Percentiles rank a stretch among this genome's conserved stretches.
Conservation (phyloP, 2,113 vertebrate genomes). For the Percopsis transmontana region DNA sequence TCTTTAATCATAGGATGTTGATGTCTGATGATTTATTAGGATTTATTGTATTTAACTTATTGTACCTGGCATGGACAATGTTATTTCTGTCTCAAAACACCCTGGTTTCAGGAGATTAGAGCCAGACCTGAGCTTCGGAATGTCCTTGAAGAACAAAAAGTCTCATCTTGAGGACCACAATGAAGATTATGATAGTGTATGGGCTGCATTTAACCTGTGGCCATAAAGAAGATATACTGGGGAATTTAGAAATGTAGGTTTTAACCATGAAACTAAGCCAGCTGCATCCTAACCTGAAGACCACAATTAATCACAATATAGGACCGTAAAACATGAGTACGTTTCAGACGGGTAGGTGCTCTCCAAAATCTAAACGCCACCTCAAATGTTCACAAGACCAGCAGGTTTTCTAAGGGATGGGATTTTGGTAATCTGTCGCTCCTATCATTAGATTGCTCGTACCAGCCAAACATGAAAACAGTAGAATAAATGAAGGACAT, state of each 20-base stretch:
- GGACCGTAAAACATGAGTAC: too few species aligned
- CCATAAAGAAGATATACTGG: neutral
- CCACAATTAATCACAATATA: too few species aligned
- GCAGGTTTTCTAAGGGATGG: conserved; percentile 24
- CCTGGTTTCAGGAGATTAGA: neutral
- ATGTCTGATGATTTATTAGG: neutral
- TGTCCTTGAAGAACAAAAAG: conserved; percentile 27
- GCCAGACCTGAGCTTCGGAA: conserved; percentile 3
- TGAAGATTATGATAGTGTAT: neutral
- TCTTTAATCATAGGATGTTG: conserved; percentile 3
- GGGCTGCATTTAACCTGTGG: conserved; percentile 13
- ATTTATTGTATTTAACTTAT: neutral
- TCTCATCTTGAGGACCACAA: neutral
- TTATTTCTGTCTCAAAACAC: conserved; percentile 20
- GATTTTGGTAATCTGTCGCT: neutral
- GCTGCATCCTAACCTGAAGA: neutral
- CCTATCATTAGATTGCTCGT: neutral
- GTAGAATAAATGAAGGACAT: neutral
- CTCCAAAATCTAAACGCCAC: neutral
- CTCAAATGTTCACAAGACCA: neutral
- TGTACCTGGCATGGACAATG: conserved; percentile 30
- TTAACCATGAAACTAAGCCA: neutral
- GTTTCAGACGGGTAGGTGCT: too few species aligned
- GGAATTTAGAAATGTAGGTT: neutral
- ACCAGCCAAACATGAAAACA: neutral